phyloP scores from a whole-genome alignment of 2,888 invertebrate genomes.

The Onchidella celtica region DNA sequence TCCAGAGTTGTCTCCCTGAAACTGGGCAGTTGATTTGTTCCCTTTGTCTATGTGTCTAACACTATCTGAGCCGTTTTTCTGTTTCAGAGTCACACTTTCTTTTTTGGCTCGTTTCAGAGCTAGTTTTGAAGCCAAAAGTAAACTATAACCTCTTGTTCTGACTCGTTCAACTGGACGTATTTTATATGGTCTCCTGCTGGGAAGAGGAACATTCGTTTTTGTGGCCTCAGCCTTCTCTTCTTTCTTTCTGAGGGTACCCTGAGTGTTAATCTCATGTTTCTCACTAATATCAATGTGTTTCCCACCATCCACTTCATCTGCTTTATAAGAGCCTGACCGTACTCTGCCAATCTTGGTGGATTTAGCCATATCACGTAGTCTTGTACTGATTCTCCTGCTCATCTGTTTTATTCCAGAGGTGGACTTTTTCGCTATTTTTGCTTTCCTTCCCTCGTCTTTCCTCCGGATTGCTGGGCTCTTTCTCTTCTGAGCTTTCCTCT shows the following conservation, averaged over 20 bases:
- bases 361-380: background rate
- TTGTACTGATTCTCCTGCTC: slow-evolving; percentile 11
- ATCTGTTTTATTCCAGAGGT: background rate
- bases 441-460: slow-evolving; percentile 10
- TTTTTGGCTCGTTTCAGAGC: slow-evolving; percentile 41
- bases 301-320: background rate
- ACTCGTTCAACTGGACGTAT: slow-evolving; percentile 42
- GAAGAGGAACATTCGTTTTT: background rate
- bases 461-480: background rate
- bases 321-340: background rate
- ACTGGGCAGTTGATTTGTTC: background rate
- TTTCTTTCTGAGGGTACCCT: background rate
- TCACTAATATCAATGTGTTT: background rate
- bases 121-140: slow-evolving; percentile 36
- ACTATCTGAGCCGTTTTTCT: background rate
- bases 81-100: slow-evolving; percentile 21
- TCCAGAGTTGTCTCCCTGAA: background rate
- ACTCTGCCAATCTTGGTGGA: background rate
- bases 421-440: slow-evolving; percentile 14
- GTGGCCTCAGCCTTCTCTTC: background rate
- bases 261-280: background rate
- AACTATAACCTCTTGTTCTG: slow-evolving; percentile 43
- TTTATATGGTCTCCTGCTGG: slow-evolving; percentile 42
- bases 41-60: background rate
- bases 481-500: slow-evolving; percentile 11